Evolutionary conservation across 2,113 vertebrate species (phyloP).

Genomic region (Thermophis baileyi): DNA sequence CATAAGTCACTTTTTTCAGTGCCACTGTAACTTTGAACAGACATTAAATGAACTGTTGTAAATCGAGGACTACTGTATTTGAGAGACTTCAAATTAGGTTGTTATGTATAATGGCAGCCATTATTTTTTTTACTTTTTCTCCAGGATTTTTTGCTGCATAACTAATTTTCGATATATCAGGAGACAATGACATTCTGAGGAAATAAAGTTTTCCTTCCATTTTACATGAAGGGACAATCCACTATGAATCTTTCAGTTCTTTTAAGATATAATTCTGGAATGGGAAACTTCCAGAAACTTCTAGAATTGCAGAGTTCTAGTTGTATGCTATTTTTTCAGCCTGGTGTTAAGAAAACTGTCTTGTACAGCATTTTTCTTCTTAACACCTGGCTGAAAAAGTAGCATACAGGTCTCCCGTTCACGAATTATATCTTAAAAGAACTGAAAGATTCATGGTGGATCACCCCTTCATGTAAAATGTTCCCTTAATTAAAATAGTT

Average conservation of each 20-base stretch:
- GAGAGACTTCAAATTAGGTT: background rate
- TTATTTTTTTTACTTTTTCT: background rate
- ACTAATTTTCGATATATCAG: background rate
- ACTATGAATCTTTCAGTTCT: background rate
- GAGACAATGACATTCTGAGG: background rate
- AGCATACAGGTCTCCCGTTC: background rate
- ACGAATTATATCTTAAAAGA: background rate
- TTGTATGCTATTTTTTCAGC: background rate
- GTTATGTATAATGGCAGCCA: background rate
- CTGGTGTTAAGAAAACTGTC: background rate
- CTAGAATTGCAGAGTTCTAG: background rate
- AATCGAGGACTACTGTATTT: background rate
- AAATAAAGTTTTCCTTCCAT: background rate
- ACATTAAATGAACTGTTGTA: no score
- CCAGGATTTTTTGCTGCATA: background rate
- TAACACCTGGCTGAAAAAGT: background rate
- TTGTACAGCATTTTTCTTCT: background rate
- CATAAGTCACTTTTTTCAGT: no score
- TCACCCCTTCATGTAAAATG: background rate
- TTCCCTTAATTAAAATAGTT: background rate
- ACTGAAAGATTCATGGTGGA: background rate
- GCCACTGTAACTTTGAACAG: no score
- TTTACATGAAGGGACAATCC: background rate
- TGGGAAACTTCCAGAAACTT: background rate
- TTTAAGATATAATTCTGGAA: background rate